Evolutionary conservation across 2,113 vertebrate genomes (phyloP).

Genomic region (Stomatorhinus ivindoensis): DNA sequence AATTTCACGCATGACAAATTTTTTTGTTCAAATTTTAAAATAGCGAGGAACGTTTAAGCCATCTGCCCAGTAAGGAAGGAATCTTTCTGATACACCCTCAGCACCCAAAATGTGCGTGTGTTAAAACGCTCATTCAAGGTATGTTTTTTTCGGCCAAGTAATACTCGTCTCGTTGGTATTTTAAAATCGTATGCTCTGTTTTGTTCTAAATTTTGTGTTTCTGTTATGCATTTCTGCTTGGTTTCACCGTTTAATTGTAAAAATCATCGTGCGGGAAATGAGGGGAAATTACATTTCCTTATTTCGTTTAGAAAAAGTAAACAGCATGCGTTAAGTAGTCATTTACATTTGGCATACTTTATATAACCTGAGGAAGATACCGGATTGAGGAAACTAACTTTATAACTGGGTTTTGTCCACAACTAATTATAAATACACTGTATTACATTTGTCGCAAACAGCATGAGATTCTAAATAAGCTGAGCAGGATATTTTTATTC

Average conservation of each 20-base stretch:
- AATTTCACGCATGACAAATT: slow-evolving; percentile 59
- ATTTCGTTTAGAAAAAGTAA: slow-evolving; percentile 3
- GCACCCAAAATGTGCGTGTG: neutral
- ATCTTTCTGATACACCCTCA: neutral
- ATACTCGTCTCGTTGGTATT: neutral
- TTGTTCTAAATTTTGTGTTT: neutral
- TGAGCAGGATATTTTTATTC: neutral
- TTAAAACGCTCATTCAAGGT: neutral
- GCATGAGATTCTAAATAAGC: neutral
- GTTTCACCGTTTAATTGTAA: neutral
- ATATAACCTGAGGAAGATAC: neutral
- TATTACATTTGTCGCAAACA: neutral
- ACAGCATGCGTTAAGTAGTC: neutral
- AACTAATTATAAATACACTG: neutral
- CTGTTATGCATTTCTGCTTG: neutral
- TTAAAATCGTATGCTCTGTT: neutral
- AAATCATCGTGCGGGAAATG: neutral
- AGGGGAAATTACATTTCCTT: neutral
- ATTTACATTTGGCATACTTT: neutral
- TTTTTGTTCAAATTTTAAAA: slow-evolving; percentile 45
- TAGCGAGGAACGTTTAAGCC: slow-evolving; percentile 30
- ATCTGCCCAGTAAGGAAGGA: slow-evolving; percentile 38
- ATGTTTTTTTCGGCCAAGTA: neutral
- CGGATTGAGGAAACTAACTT: neutral
- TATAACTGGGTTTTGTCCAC: neutral